Conservation (phyloP, 1,140 invertebrate genomes). For the Drosophila orena region DNA sequence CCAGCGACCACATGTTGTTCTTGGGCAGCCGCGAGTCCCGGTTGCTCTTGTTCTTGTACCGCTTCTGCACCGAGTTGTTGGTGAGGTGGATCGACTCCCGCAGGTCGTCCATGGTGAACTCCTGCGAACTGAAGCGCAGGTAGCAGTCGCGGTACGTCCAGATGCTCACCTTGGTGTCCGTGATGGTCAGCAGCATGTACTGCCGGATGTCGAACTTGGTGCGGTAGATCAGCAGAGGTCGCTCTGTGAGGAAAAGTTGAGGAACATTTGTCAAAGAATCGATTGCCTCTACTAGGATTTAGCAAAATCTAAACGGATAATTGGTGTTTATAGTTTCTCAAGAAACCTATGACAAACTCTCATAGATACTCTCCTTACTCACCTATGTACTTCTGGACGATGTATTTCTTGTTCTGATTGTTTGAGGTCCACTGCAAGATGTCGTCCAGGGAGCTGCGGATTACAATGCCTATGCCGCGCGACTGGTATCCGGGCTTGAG, state of each 20-base stretch:
- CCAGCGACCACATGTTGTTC: slow-evolving; percentile 94
- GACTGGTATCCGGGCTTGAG: slow-evolving; percentile 95
- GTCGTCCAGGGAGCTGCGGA: slow-evolving; percentile 86
- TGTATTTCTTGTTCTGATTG: slow-evolving; percentile 89
- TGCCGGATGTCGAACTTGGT: slow-evolving; percentile 97
- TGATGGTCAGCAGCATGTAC: slow-evolving; percentile 95
- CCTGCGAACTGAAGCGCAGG: slow-evolving; percentile 94
- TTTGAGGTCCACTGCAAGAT: slow-evolving; percentile 88
- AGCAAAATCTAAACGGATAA: no score
- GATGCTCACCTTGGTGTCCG: slow-evolving; percentile 91
- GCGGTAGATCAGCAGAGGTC: slow-evolving; percentile 92
- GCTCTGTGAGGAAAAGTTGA: slow-evolving; percentile 86
- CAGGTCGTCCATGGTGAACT: slow-evolving; percentile 92
- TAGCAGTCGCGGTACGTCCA: slow-evolving; percentile 97
- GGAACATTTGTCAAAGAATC: neutral
- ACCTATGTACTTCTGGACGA: slow-evolving; percentile 98
- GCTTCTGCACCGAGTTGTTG: slow-evolving; percentile 95
- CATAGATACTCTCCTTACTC: slow-evolving; percentile 38
- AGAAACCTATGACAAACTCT: no score
- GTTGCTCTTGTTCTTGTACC: slow-evolving; percentile 89
- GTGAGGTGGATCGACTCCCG: slow-evolving; percentile 96
- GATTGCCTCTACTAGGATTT: no score
- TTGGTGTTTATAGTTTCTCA: no score
- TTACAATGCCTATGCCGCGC: slow-evolving; percentile 93
- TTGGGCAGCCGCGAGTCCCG: slow-evolving; percentile 89